Evolutionary conservation across 2,113 vertebrate genomes (phyloP).

Genomic region (Probosciger aterrimus): DNA sequence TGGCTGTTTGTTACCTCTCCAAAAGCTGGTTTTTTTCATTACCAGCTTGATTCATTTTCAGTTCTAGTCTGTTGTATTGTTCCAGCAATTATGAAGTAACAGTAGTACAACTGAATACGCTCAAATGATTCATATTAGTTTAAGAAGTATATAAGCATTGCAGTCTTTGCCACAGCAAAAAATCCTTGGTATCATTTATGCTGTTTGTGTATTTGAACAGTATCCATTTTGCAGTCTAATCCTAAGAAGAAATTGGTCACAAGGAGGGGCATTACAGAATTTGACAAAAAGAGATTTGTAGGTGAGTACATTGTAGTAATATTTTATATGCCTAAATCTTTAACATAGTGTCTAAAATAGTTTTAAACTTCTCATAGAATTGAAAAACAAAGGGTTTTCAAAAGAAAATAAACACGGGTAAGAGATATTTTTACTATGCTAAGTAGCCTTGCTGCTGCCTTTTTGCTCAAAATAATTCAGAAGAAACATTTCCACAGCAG

Average conservation of each 20-base stretch:
- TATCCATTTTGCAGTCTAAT: slow-evolving; percentile 21
- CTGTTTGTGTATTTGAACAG: slow-evolving; percentile 34
- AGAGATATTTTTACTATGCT: slow-evolving; percentile 31
- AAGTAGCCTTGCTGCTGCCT: slow-evolving; percentile 1
- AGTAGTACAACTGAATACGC: neutral
- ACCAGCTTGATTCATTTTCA: slow-evolving; percentile 40
- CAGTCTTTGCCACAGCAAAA: slow-evolving; percentile 27
- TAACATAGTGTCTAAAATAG: neutral
- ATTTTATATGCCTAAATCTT: neutral
- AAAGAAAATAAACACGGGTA: slow-evolving; percentile 46
- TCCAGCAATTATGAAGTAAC: slow-evolving; percentile 57
- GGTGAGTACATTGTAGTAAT: neutral
- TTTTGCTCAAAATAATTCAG: slow-evolving; percentile 30
- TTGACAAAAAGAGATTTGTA: neutral
- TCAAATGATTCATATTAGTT: neutral
- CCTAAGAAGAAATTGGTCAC: neutral
- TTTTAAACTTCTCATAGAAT: neutral
- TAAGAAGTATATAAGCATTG: neutral
- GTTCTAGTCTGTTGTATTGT: slow-evolving; percentile 11
- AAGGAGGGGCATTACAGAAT: slow-evolving; percentile 32
- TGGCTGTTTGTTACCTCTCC: neutral
- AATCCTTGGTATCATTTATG: slow-evolving; percentile 39
- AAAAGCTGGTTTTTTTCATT: neutral
- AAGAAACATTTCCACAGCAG: slow-evolving; percentile 33
- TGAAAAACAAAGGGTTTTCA: slow-evolving; percentile 49